phyloP scores from a whole-genome alignment of 2,888 invertebrate genomes.

The Hirtodrosophila trivittata region DNA sequence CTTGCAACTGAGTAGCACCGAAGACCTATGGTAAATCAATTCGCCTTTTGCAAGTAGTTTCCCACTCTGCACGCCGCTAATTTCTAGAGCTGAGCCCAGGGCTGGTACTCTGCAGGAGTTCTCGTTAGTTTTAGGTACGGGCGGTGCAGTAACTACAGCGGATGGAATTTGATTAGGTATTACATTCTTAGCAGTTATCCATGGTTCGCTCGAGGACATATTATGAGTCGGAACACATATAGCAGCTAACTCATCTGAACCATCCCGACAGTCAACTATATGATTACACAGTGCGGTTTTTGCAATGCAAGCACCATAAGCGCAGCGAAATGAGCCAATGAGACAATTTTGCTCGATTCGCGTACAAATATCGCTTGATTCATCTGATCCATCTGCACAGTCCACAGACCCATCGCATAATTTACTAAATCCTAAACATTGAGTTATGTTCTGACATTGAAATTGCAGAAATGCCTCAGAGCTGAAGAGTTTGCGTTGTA shows the following conservation, averaged over 20 bases:
- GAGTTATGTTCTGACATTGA: constrained; percentile 12
- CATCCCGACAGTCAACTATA: constrained; percentile 29
- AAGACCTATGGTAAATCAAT: background rate
- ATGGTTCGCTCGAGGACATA: background rate
- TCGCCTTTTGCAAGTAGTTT: background rate
- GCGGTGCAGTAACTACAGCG: background rate
- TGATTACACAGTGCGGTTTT: constrained; percentile 27
- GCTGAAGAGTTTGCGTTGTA: too few species aligned
- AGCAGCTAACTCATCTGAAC: constrained; percentile 31
- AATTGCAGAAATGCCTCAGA: too few species aligned
- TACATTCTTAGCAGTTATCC: background rate
- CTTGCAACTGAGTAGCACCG: constrained; percentile 20
- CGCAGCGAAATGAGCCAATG: constrained; percentile 54
- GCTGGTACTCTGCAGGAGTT: constrained; percentile 13
- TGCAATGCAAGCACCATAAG: constrained; percentile 67
- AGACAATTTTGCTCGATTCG: background rate
- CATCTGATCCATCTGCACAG: constrained; percentile 70
- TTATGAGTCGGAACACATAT: background rate
- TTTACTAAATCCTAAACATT: constrained; percentile 6
- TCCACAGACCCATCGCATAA: constrained; percentile 39
- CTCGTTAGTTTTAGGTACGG: background rate
- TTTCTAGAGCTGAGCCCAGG: background rate
- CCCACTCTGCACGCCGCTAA: constrained; percentile 9
- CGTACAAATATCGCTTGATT: constrained; percentile 4
- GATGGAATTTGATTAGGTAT: too few species aligned